Conservation (phyloP, 2,113 vertebrate species). For the Tricholaema leucomelas region DNA sequence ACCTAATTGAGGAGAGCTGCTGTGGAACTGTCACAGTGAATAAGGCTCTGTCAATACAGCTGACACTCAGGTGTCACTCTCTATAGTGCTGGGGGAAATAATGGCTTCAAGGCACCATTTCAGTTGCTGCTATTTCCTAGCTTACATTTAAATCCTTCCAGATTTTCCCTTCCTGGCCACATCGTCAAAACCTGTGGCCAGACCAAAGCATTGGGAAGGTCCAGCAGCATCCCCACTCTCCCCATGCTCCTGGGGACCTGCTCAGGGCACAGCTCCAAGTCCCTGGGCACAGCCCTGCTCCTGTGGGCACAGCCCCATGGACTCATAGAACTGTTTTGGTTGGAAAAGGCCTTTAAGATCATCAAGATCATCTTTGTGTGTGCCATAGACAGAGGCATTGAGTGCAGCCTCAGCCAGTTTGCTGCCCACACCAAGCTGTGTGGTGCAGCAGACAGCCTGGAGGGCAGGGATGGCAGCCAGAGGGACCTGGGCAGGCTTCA, state of each 20-base stretch:
- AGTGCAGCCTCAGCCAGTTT: no score
- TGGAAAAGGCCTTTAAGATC: no score
- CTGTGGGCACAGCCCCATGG: neutral
- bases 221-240: fast-evolving
- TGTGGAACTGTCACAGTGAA: neutral
- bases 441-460: no score
- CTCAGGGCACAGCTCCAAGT: neutral
- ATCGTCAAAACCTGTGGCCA: neutral
- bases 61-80: neutral
- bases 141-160: neutral
- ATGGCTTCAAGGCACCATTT: neutral
- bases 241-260: neutral
- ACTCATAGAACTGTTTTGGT: no score
- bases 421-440: no score
- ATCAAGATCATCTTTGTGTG: no score
- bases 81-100: fast-evolving
- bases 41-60: neutral
- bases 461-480: no score
- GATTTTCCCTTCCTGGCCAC: neutral
- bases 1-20: neutral
- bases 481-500: no score
- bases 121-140: neutral
- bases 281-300: neutral
- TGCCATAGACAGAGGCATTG: no score
- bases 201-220: neutral